These are phyloP conservation scores for Hormiphora californensis DNA, from an alignment of 37 sponge, comb jelly and placozoan species.

Conservation along the genomic window DNA sequence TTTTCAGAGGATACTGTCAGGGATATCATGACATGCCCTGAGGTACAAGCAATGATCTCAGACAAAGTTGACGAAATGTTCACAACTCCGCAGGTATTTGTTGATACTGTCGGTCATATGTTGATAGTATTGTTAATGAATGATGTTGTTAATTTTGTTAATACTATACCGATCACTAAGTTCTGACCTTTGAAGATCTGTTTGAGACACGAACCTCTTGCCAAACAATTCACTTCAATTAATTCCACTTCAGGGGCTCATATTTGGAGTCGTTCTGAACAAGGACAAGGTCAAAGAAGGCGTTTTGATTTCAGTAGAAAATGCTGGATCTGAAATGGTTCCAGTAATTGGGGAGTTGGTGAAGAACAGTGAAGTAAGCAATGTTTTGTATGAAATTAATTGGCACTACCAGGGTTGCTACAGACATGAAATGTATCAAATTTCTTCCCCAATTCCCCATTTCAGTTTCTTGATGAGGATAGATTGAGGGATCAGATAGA, in stretches of 20 bases:
- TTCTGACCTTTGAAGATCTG: too few relatives aligned
- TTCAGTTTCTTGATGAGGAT: constrained; percentile 8
- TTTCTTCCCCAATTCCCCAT: not conserved
- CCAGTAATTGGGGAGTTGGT: not conserved
- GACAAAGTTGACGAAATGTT: constrained; percentile 11
- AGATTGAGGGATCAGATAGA: not conserved
- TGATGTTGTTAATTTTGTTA: too few relatives aligned
- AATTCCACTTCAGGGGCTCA: not conserved
- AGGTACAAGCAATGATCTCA: not conserved
- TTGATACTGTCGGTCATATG: too few relatives aligned
- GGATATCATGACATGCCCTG: not conserved
- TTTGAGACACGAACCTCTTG: too few relatives aligned
- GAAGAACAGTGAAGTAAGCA: not conserved
- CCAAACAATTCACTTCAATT: too few relatives aligned
- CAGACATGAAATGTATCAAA: too few relatives aligned
- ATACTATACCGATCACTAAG: too few relatives aligned
- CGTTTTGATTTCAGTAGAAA: not conserved
- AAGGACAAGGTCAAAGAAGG: not conserved
- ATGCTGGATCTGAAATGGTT: not conserved
- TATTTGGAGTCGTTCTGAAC: not conserved
- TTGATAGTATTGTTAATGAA: too few relatives aligned
- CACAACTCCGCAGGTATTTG: too few relatives aligned
- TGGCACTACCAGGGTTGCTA: too few relatives aligned
- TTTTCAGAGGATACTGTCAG: not conserved
- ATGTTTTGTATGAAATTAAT: not conserved